These are phyloP conservation scores for Lithosia quadra DNA, from an alignment of 2,888 invertebrate genomes.

Conservation along the genomic window DNA sequence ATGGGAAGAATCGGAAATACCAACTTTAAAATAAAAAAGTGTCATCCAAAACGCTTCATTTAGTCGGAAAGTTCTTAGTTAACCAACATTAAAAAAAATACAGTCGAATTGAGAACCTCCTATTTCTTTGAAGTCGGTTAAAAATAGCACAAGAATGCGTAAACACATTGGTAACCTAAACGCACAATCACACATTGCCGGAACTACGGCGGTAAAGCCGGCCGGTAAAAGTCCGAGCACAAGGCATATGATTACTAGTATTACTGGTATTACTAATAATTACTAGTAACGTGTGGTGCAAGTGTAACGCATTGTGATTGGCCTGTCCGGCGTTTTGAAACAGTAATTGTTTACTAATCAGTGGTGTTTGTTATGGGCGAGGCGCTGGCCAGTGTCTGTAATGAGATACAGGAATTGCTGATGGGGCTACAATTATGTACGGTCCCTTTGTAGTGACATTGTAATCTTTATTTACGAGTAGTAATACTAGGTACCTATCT, in stretches of 20 bases:
- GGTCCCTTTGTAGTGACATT: not conserved
- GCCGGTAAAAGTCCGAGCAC: not conserved
- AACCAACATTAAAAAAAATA: too few relatives aligned
- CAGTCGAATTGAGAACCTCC: too few relatives aligned
- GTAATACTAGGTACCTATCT: too few relatives aligned
- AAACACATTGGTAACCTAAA: not conserved
- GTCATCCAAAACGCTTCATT: too few relatives aligned
- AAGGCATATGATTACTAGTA: not conserved
- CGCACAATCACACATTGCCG: constrained; percentile 3
- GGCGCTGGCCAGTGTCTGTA: not conserved
- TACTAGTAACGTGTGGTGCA: constrained; percentile 11
- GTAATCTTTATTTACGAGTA: not conserved
- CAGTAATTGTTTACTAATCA: constrained; percentile 11
- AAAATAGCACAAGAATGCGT: too few relatives aligned
- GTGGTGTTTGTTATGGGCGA: not conserved
- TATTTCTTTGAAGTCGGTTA: too few relatives aligned
- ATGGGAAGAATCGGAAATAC: too few relatives aligned
- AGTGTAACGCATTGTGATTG: constrained; percentile 18
- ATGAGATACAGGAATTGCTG: not conserved
- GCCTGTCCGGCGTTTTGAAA: not conserved
- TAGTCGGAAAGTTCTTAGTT: too few relatives aligned
- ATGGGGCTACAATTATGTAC: not conserved
- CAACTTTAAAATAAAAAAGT: too few relatives aligned
- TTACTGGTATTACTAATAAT: constrained; percentile 14
- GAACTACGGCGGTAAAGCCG: constrained; percentile 6